Percentiles rank a stretch among this genome's conserved stretches.
Evolutionary conservation across 1,140 invertebrate genomes (phyloP).

Genomic region (Leptinotarsa defecta): DNA sequence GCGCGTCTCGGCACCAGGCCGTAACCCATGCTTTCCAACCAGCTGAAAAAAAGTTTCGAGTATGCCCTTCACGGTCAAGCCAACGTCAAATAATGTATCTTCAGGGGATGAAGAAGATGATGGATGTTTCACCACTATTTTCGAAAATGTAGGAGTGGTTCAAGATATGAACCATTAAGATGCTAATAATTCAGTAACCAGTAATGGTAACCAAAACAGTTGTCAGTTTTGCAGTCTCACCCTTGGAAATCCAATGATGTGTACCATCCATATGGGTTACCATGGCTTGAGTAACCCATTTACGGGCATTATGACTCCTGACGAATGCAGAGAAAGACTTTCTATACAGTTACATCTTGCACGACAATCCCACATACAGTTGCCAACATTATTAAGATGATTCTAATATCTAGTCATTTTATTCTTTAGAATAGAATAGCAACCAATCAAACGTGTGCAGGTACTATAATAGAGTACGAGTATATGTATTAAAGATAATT

Average conservation of each 20-base stretch:
- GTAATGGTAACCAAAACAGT: slow-evolving; percentile 45
- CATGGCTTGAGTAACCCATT: slow-evolving; percentile 90
- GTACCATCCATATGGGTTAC: slow-evolving; percentile 95
- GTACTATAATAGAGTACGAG: too few relatives aligned
- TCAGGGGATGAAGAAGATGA: slow-evolving; percentile 56
- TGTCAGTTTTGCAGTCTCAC: slow-evolving; percentile 89
- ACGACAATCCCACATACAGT: slow-evolving; percentile 71
- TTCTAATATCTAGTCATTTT: too few relatives aligned
- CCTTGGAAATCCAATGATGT: slow-evolving; percentile 90
- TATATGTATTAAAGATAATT: too few relatives aligned
- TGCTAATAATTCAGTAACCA: slow-evolving; percentile 10
- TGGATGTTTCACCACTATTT: slow-evolving; percentile 52
- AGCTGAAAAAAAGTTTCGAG: slow-evolving; percentile 55
- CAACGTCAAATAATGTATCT: slow-evolving; percentile 39
- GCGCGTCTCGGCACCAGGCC: slow-evolving; percentile 20
- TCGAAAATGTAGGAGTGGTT: slow-evolving; percentile 42
- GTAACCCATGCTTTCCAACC: not conserved
- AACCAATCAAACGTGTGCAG: not conserved
- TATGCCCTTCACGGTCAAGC: slow-evolving; percentile 46
- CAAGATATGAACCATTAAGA: slow-evolving; percentile 33
- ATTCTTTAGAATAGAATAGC: too few relatives aligned
- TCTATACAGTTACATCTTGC: slow-evolving; percentile 92
- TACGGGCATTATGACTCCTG: slow-evolving; percentile 93
- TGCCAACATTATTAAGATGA: slow-evolving; percentile 6
- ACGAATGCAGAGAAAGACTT: slow-evolving; percentile 78